phyloP scores from a whole-genome alignment of 2,113 vertebrate species.

The Podocnemis expansa region DNA sequence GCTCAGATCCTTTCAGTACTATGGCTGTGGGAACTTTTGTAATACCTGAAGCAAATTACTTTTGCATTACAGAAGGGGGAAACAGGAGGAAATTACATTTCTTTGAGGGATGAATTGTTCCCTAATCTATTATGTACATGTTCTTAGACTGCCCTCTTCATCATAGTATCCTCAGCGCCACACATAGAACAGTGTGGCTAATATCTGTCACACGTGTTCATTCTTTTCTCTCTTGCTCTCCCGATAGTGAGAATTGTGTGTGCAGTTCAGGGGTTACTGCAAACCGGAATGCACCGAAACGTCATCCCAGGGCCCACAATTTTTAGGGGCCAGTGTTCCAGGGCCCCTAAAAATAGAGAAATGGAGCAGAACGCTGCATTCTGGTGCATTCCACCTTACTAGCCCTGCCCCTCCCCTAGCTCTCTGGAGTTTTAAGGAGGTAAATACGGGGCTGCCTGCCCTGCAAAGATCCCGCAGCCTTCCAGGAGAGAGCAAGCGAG shows the following conservation, averaged over 20 bases:
- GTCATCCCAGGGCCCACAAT: too few relatives aligned
- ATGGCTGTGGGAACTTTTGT: slow-evolving; percentile 21
- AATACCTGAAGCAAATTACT: slow-evolving; percentile 34
- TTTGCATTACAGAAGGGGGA: slow-evolving; percentile 19
- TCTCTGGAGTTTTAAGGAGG: too few relatives aligned
- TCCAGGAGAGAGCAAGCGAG: too few relatives aligned
- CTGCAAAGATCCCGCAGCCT: too few relatives aligned
- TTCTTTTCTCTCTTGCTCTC: neutral
- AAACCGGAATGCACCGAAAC: too few relatives aligned
- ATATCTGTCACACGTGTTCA: neutral
- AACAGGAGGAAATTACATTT: slow-evolving; percentile 29
- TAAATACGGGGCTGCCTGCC: too few relatives aligned
- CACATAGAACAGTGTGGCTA: neutral
- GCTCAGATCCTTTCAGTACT: neutral
- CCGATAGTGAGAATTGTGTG: neutral
- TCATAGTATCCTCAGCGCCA: neutral
- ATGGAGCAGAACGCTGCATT: too few relatives aligned
- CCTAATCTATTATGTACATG: neutral
- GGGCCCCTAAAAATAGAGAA: too few relatives aligned
- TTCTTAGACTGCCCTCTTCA: neutral
- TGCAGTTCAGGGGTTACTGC: too few relatives aligned
- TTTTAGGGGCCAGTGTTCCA: too few relatives aligned
- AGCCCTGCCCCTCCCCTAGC: too few relatives aligned
- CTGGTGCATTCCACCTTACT: too few relatives aligned
- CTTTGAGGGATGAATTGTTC: neutral